A percentile compares a stretch with the other conserved stretches of the same genome.
These are phyloP conservation scores for Zosterops japonicus DNA, from an alignment of 2,113 vertebrate species.

Conservation along the genomic window DNA sequence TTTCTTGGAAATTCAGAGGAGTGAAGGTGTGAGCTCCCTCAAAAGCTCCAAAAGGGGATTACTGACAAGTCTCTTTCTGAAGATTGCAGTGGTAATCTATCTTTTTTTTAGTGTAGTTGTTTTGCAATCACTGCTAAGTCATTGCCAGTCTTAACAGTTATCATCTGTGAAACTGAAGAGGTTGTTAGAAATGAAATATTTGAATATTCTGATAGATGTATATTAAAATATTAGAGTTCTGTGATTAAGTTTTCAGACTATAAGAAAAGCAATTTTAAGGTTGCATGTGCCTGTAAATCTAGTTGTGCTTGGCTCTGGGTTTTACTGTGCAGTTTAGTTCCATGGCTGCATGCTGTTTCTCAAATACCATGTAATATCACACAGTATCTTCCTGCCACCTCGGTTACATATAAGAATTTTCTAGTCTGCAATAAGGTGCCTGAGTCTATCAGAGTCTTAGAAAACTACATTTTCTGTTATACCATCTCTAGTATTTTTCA, in stretches of 20 bases:
- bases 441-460: not conserved
- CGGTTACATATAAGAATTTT: not conserved
- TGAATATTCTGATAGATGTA: not conserved
- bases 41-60: not conserved
- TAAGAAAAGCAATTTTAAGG: conserved; percentile 15
- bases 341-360: conserved; percentile 12
- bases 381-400: not conserved
- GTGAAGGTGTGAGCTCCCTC: not conserved
- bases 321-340: conserved; percentile 7
- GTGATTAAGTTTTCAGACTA: conserved; percentile 8
- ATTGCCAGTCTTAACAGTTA: not conserved
- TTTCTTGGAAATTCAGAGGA: not conserved
- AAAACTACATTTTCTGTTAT: conserved; percentile 6
- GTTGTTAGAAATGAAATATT: conserved; percentile 3
- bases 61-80: not conserved
- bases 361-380: not conserved
- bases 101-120: not conserved
- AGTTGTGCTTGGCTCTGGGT: not conserved
- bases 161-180: not conserved
- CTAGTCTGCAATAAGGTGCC: not conserved
- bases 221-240: conserved; percentile 23
- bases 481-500: not conserved
- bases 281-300: not conserved
- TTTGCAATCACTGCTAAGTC: not conserved
- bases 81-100: not conserved